Percentiles rank a stretch among this genome's conserved stretches.
Conservation (phyloP, 2,888 invertebrate species). For the Autographa pulchrina region DNA sequence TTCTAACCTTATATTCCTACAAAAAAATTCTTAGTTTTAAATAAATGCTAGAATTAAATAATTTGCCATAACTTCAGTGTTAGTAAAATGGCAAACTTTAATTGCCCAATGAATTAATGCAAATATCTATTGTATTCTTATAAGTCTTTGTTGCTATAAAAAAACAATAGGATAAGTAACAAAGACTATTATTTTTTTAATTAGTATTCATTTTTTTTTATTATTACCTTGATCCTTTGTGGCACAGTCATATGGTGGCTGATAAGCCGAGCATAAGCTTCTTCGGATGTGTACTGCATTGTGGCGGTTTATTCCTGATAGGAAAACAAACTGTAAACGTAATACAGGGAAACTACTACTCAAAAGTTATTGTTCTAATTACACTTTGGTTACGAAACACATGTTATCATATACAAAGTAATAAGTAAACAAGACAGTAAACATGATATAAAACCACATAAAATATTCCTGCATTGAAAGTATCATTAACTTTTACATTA, state of each 20-base stretch:
- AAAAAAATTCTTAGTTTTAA: too few species aligned
- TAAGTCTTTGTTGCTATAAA: not conserved
- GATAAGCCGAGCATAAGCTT: conserved; percentile 85
- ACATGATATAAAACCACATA: not conserved
- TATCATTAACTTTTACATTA: conserved; percentile 22
- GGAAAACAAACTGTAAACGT: conserved; percentile 22
- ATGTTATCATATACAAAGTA: not conserved
- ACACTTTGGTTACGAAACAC: not conserved
- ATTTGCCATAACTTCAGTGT: too few species aligned
- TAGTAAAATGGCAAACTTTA: too few species aligned
- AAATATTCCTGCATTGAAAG: conserved; percentile 5
- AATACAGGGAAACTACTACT: conserved; percentile 7
- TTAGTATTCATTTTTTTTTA: not conserved
- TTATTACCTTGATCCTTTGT: conserved; percentile 84
- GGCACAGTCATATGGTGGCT: conserved; percentile 88
- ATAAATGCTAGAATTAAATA: too few species aligned
- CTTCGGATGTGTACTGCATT: conserved; percentile 84
- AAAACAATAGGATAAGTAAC: not conserved
- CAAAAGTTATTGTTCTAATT: not conserved
- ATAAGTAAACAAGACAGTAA: not conserved
- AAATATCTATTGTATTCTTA: not conserved
- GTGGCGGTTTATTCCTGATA: conserved; percentile 50
- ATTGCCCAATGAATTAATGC: too few species aligned
- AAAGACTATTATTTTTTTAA: not conserved
- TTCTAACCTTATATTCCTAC: too few species aligned